These are phyloP conservation scores for Anolis sagrei DNA, from an alignment of 2,113 vertebrate species.

Conservation along the genomic window DNA sequence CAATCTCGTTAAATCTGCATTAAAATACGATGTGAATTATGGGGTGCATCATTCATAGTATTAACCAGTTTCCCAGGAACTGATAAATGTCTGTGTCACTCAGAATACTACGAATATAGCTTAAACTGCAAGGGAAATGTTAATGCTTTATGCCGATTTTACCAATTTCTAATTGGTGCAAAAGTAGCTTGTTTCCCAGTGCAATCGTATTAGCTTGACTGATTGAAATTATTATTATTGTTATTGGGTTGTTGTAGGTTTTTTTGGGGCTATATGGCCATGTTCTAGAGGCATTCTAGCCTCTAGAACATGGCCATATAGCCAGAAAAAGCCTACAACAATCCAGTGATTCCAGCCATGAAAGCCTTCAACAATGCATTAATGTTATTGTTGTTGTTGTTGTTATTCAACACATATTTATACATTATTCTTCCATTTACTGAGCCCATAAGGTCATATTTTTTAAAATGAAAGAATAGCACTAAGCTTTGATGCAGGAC, in stretches of 20 bases:
- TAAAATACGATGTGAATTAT: accelerated
- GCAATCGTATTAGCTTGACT: background rate
- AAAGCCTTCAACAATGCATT: no score
- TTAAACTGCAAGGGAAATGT: background rate
- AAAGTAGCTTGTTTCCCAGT: background rate
- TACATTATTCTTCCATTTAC: background rate
- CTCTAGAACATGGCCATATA: no score
- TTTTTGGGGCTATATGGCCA: no score
- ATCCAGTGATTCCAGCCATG: no score
- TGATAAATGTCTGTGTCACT: background rate
- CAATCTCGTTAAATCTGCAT: background rate
- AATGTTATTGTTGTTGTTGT: no score
- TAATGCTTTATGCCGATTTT: background rate
- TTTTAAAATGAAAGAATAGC: background rate
- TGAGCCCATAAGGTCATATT: background rate
- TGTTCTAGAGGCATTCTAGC: no score
- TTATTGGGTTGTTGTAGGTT: no score
- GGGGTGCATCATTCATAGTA: background rate
- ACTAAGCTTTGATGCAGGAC: background rate
- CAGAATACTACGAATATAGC: background rate
- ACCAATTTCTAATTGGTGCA: background rate
- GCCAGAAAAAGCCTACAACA: no score
- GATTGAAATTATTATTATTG: background rate
- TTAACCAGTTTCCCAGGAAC: background rate
- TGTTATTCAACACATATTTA: no score